Evolutionary conservation across 2,888 invertebrate species (phyloP).

Genomic region (Trichopria drosophilae): DNA sequence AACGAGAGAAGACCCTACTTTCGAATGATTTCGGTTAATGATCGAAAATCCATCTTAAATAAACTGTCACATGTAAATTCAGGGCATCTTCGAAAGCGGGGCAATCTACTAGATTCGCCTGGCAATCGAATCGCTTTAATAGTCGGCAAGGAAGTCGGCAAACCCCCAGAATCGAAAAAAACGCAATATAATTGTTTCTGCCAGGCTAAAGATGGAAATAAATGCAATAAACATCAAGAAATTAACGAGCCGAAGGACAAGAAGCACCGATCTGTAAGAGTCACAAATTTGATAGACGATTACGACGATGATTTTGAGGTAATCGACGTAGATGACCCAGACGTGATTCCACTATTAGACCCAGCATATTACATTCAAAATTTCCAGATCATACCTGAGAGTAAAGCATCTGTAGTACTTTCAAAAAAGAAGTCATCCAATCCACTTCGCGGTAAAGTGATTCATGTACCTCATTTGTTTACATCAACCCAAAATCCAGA

Average conservation of each 20-base stretch:
- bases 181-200: conserved; percentile 44
- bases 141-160: not conserved
- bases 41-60: conserved; percentile 17
- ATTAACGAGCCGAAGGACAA: conserved; percentile 12
- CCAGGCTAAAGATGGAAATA: conserved; percentile 6
- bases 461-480: no score
- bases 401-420: no score
- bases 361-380: not conserved
- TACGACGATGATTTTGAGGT: not conserved
- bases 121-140: not conserved
- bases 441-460: no score
- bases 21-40: conserved; percentile 11
- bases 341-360: no score
- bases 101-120: no score
- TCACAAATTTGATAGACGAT: conserved; percentile 6
- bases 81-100: no score
- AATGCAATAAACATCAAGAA: no score
- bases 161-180: conserved; percentile 7
- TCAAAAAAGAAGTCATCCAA: no score
- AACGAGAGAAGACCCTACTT: conserved; percentile 15
- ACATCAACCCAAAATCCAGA: no score
- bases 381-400: no score
- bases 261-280: no score
- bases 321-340: not conserved
- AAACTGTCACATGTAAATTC: conserved; percentile 16